Base-by-base conservation (phyloP, 2,797 vertebrate species). In the Fratercula arctica region DNA sequence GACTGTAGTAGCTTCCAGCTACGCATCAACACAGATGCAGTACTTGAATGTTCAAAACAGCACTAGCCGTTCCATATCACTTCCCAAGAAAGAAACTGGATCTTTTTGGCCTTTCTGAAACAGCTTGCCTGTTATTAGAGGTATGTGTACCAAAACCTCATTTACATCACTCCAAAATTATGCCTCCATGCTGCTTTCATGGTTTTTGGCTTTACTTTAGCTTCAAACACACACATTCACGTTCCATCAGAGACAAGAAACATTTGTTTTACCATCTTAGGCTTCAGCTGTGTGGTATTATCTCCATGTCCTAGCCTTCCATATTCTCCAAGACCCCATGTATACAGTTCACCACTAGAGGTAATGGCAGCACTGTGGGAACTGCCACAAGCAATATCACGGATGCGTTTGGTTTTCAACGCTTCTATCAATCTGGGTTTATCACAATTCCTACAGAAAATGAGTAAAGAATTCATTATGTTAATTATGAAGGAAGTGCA, bases 291-390 rank as follows among this genome's bases (percentile, higher is more conserved):
- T 6, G 99, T 99, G 9, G 99, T 99, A 96, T 99, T 99, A 97
- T 99, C 99, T 24, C 99, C 99, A 9, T 99, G 99, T 51, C 99
- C 99, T 45, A 99, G 98, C 7, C 99, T 98, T 61, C 99, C 99
- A 24, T 99, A 99, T 79, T 99, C 99, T 24, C 99, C 99, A n/a
- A 99, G 97, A n/a, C 99, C 99, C 99, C 99, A 99, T 7, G 99
- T 99, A 92, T 99, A 99, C 66, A 99, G 98, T 45, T 99, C 99
- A 29, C 99, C 99, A 1, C 99, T 99, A 69, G 99, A 99, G 9
- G 99, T 99, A 96, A 99, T 99, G 4, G 99, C 99, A 2, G 99
- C 99, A 10, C 99, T 99, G 90, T 99, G 99, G 11, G 99, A 99
- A 96, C 99, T 99, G 66, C 99, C 99, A 37, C 99, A 99, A 46